These are phyloP conservation scores for Caenorhabditis tropicalis DNA, from an alignment of 1,140 invertebrate genomes.

Conservation along the genomic window DNA sequence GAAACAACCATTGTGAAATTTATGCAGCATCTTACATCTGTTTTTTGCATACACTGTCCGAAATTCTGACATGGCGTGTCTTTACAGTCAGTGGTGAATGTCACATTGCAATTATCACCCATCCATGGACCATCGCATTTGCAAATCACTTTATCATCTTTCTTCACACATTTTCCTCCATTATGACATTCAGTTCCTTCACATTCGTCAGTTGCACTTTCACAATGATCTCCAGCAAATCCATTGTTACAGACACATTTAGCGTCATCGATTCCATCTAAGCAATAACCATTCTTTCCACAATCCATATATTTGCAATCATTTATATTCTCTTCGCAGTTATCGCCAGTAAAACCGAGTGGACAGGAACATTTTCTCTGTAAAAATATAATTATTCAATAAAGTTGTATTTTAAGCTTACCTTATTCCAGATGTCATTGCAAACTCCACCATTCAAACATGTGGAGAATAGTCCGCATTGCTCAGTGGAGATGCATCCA, in stretches of 20 bases:
- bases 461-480: conserved; percentile 60
- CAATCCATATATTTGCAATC: conserved; percentile 59
- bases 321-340: conserved; percentile 54
- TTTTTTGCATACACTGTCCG: conserved; percentile 41
- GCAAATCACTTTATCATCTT: background rate
- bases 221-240: conserved; percentile 10
- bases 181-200: conserved; percentile 9
- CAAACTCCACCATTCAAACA: conserved; percentile 66
- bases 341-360: background rate
- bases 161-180: conserved; percentile 34
- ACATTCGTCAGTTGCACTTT: conserved; percentile 10
- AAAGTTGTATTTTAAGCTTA: background rate
- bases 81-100: background rate
- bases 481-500: conserved; percentile 61
- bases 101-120: conserved; percentile 27
- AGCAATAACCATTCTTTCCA: conserved; percentile 1
- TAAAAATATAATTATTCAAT: background rate
- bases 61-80: conserved; percentile 21
- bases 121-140: background rate
- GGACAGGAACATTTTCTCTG: conserved; percentile 33
- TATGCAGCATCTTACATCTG: conserved; percentile 17
- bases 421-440: conserved; percentile 64
- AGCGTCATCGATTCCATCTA: conserved; percentile 25
- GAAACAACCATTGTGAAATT: conserved; percentile 60
- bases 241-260: background rate